A percentile compares a stretch with the other conserved stretches of the same genome.
phyloP scores from a whole-genome alignment of 1,140 invertebrate genomes.

The Apocrypta bakeri region DNA sequence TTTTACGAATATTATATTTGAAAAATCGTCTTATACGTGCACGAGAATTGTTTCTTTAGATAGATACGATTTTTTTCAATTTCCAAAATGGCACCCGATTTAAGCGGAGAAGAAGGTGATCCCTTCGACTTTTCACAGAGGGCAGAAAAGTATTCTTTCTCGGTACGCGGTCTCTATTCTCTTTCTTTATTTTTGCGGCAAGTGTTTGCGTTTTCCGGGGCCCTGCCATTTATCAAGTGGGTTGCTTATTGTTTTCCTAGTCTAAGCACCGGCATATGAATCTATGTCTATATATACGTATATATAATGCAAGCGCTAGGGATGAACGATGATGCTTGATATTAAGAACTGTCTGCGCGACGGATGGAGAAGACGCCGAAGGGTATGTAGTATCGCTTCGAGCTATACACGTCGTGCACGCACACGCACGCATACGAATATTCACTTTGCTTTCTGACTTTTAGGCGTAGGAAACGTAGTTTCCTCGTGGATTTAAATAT shows the following conservation, averaged over 20 bases:
- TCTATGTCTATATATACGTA: constrained; percentile 3
- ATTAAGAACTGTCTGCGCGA: constrained; percentile 64
- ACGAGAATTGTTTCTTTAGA: too few species aligned
- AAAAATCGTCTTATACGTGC: constrained; percentile 18
- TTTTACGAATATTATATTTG: constrained; percentile 40
- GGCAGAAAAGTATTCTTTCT: neutral
- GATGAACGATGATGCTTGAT: constrained; percentile 70
- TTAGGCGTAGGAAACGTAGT: constrained; percentile 14
- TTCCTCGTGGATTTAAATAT: constrained; percentile 46
- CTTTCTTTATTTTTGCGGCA: too few species aligned
- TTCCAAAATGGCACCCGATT: neutral
- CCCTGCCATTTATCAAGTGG: constrained; percentile 46
- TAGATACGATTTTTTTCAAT: constrained; percentile 34
- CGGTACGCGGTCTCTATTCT: neutral
- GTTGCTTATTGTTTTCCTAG: constrained; percentile 48
- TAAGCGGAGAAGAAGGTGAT: neutral
- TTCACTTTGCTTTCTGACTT: neutral
- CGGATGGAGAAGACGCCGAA: constrained; percentile 54
- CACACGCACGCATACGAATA: constrained; percentile 53
- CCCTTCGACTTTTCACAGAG: neutral
- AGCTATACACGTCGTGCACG: constrained; percentile 42
- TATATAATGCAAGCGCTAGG: constrained; percentile 49
- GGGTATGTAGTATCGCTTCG: constrained; percentile 52
- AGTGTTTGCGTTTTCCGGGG: neutral
- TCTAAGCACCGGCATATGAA: neutral